Conservation (phyloP, 2,888 invertebrate species). For the Cheilosia soror region DNA sequence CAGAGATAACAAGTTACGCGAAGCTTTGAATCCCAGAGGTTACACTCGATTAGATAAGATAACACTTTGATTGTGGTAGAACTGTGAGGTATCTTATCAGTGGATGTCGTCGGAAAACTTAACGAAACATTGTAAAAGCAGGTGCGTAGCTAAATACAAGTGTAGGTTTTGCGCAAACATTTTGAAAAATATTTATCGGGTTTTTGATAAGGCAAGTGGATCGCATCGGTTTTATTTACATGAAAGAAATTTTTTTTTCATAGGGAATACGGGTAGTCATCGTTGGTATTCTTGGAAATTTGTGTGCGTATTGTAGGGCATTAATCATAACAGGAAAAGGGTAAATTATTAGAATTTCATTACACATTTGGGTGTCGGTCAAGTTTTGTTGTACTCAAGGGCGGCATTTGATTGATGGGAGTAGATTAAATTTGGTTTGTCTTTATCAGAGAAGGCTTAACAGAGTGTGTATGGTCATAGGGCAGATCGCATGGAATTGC, state of each 20-base stretch:
- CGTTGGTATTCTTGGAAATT: slow-evolving; percentile 49
- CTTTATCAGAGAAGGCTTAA: background rate
- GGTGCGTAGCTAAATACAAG: slow-evolving; percentile 29
- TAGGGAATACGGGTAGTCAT: slow-evolving; percentile 49
- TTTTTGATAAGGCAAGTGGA: slow-evolving; percentile 50
- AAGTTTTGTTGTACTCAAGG: slow-evolving; percentile 18
- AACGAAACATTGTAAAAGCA: slow-evolving; percentile 64
- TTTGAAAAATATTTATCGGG: slow-evolving; percentile 53
- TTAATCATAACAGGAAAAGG: slow-evolving; percentile 53
- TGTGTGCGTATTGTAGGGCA: slow-evolving; percentile 12
- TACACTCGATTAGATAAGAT: slow-evolving; percentile 53
- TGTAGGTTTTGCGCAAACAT: slow-evolving; percentile 61
- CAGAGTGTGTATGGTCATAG: background rate
- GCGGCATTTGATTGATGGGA: background rate
- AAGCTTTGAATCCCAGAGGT: slow-evolving; percentile 57
- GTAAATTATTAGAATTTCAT: slow-evolving; percentile 36
- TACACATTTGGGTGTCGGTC: slow-evolving; percentile 9
- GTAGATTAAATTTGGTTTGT: background rate
- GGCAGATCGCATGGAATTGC: too few species aligned
- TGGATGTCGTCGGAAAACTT: slow-evolving; percentile 36
- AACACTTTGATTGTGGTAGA: slow-evolving; percentile 1
- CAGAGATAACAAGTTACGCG: slow-evolving; percentile 66
- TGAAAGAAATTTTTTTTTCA: background rate
- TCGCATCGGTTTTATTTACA: slow-evolving; percentile 22
- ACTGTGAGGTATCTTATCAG: slow-evolving; percentile 50